Evolutionary conservation across 2,113 vertebrate genomes (phyloP).

Genomic region (Platanista minor): DNA sequence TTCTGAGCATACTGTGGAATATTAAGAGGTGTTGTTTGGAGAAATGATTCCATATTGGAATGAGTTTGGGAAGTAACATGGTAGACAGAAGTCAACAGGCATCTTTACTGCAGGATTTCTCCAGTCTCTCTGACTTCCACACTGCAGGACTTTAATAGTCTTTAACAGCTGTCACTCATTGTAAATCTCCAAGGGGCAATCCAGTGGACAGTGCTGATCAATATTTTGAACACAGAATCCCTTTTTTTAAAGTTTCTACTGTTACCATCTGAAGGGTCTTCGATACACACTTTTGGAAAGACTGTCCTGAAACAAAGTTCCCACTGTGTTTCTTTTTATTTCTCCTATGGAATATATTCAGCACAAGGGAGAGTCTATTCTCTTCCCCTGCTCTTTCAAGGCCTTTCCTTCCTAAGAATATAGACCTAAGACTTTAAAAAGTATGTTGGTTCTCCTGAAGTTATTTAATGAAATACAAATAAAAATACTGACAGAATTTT

Average conservation of each 20-base stretch:
- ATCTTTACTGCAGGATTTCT: not conserved
- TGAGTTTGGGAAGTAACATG: not conserved
- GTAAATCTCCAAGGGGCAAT: not conserved
- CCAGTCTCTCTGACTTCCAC: not conserved
- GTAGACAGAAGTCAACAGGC: not conserved
- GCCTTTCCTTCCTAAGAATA: constrained; percentile 5
- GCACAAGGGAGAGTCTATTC: not conserved
- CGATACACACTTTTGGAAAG: not conserved
- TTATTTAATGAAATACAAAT: constrained; percentile 17
- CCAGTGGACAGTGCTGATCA: not conserved
- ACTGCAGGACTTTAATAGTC: not conserved
- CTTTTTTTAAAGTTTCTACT: not conserved
- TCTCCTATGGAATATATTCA: not conserved
- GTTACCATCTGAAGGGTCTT: not conserved
- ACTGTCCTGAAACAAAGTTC: not conserved
- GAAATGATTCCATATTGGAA: not conserved
- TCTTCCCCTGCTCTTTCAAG: not conserved
- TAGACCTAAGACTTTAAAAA: not conserved
- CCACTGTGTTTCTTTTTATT: not conserved
- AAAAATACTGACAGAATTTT: not conserved
- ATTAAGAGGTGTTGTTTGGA: not conserved
- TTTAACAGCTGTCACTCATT: not conserved
- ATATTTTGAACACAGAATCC: not conserved
- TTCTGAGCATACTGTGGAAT: not conserved
- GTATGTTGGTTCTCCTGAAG: not conserved